These are phyloP conservation scores for Meleagris gallopavo DNA, from an alignment of 2,113 vertebrate genomes.

Conservation along the genomic window DNA sequence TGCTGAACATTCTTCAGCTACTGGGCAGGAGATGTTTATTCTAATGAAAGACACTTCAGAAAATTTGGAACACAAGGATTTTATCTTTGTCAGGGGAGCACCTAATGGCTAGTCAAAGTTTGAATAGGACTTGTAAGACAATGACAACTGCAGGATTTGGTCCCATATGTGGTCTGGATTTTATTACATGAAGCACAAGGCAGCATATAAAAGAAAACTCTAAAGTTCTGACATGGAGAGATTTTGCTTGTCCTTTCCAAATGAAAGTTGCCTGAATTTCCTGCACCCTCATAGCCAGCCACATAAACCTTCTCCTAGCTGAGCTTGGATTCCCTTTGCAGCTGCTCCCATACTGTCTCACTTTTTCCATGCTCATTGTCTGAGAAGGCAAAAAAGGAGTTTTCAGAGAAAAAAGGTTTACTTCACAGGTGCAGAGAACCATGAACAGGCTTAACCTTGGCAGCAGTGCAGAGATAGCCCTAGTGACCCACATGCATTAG, in stretches of 20 bases:
- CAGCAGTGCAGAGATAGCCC: neutral
- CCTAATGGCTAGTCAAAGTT: neutral
- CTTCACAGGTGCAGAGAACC: neutral
- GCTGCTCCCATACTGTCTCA: neutral
- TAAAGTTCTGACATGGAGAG: neutral
- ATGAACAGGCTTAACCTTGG: neutral
- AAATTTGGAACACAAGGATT: neutral
- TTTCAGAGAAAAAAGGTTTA: neutral
- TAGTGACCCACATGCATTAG: rapidly evolving
- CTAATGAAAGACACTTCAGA: neutral
- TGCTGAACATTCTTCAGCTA: neutral
- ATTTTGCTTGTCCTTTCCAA: neutral
- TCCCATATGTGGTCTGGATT: neutral
- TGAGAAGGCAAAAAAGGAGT: neutral
- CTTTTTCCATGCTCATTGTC: neutral
- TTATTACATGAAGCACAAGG: neutral
- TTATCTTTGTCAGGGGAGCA: neutral
- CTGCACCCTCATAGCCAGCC: neutral
- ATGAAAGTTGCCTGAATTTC: neutral
- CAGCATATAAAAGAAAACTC: neutral
- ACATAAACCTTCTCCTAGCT: neutral
- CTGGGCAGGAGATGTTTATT: neutral
- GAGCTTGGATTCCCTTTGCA: neutral
- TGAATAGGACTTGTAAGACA: neutral
- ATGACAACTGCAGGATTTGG: neutral